A percentile compares a stretch with the other conserved stretches of the same genome.
These are phyloP conservation scores for Hesperophylax magnus DNA, from an alignment of 1,140 invertebrate species.

Conservation along the genomic window DNA sequence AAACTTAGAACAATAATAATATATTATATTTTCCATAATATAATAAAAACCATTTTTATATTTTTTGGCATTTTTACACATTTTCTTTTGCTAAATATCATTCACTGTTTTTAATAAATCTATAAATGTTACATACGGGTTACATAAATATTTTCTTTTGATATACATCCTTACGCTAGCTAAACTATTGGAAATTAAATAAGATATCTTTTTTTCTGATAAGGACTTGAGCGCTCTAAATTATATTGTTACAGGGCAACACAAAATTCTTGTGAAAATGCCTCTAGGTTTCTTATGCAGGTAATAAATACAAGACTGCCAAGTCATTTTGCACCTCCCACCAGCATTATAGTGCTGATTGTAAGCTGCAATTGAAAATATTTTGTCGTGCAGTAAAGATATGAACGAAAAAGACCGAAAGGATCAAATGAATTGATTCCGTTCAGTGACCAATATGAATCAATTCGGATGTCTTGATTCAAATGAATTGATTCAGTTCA, in stretches of 20 bases:
- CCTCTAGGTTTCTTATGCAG: no score
- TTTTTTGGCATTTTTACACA: constrained; percentile 15
- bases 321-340: no score
- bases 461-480: no score
- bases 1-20: not conserved
- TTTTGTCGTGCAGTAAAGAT: no score
- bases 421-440: no score
- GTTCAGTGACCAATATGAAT: no score
- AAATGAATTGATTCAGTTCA: no score
- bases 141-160: constrained; percentile 8
- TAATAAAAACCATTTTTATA: constrained; percentile 11
- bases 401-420: no score
- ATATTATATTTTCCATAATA: not conserved
- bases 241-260: not conserved
- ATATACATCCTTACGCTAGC: not conserved
- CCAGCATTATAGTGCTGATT: no score
- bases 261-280: not conserved
- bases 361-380: no score
- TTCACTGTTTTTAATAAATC: constrained; percentile 4
- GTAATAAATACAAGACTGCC: no score
- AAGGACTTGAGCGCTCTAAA: not conserved
- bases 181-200: not conserved
- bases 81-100: not conserved
- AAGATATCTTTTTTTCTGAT: not conserved
- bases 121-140: constrained; percentile 4